phyloP scores from a whole-genome alignment of 2,797 vertebrate genomes.

The Acipenser transmontanus region DNA sequence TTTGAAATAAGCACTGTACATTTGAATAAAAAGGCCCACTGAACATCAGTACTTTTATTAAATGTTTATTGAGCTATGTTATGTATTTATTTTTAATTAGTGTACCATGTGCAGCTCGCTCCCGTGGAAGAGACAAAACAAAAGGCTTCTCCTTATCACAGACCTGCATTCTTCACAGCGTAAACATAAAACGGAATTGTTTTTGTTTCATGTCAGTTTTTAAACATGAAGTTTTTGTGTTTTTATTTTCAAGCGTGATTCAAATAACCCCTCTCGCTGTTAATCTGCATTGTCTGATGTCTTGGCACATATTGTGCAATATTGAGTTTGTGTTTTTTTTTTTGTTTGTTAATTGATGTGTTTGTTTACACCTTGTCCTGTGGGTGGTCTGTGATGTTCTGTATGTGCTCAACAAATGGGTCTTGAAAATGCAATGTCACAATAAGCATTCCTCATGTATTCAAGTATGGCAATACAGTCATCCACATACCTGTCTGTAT shows the following conservation, averaged over 20 bases:
- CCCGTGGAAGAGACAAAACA: neutral
- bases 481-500: too few relatives aligned
- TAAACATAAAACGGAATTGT: slow-evolving; percentile 52
- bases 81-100: neutral
- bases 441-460: too few relatives aligned
- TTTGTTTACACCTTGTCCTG: neutral
- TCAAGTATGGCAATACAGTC: too few relatives aligned
- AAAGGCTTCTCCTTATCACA: slow-evolving; percentile 44
- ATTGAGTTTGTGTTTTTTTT: slow-evolving; percentile 15
- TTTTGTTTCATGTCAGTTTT: slow-evolving; percentile 47
- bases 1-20: neutral
- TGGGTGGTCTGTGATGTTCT: too few relatives aligned
- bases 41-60: slow-evolving; percentile 6
- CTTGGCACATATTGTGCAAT: slow-evolving; percentile 23
- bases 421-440: too few relatives aligned
- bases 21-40: neutral
- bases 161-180: slow-evolving; percentile 48
- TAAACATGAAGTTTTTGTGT: slow-evolving; percentile 39
- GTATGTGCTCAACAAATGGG: too few relatives aligned
- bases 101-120: neutral
- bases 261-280: slow-evolving; percentile 21
- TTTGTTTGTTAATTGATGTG: neutral
- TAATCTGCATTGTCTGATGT: slow-evolving; percentile 36
- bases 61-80: neutral
- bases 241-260: slow-evolving; percentile 33